phyloP scores from a whole-genome alignment of 2,888 invertebrate species.

The Agrochola macilenta region DNA sequence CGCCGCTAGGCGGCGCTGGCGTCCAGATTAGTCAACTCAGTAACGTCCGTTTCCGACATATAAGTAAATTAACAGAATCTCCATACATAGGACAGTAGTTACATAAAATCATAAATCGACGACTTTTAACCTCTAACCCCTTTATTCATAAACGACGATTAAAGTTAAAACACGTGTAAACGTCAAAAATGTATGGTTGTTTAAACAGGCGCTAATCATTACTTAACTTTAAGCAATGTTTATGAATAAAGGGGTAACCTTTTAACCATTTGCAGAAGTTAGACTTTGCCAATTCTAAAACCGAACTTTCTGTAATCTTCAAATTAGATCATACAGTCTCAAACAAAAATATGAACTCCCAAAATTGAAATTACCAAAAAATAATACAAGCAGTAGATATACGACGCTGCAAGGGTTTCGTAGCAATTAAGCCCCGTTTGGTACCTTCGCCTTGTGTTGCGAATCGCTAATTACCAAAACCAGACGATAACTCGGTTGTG shows the following conservation, averaged over 20 bases:
- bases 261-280: background rate
- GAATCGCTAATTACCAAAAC: slow-evolving; percentile 87
- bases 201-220: too few species aligned
- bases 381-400: slow-evolving; percentile 31
- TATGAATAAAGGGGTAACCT: too few species aligned
- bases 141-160: too few species aligned
- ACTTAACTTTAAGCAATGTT: too few species aligned
- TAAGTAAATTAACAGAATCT: background rate
- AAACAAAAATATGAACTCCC: slow-evolving; percentile 5
- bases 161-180: too few species aligned
- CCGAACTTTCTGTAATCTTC: background rate
- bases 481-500: slow-evolving; percentile 76
- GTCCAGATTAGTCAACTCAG: too few species aligned
- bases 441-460: slow-evolving; percentile 78
- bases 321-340: background rate
- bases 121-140: background rate
- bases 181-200: too few species aligned
- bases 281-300: background rate
- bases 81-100: background rate
- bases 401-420: slow-evolving; percentile 74
- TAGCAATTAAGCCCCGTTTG: slow-evolving; percentile 78
- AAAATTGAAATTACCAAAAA: slow-evolving; percentile 37
- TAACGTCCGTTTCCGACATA: background rate
- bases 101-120: background rate
- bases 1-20: too few species aligned